A percentile compares a stretch with the other conserved stretches of the same genome.
These are phyloP conservation scores for Polymixis flavicincta DNA, from an alignment of 2,888 invertebrate species.

Conservation along the genomic window DNA sequence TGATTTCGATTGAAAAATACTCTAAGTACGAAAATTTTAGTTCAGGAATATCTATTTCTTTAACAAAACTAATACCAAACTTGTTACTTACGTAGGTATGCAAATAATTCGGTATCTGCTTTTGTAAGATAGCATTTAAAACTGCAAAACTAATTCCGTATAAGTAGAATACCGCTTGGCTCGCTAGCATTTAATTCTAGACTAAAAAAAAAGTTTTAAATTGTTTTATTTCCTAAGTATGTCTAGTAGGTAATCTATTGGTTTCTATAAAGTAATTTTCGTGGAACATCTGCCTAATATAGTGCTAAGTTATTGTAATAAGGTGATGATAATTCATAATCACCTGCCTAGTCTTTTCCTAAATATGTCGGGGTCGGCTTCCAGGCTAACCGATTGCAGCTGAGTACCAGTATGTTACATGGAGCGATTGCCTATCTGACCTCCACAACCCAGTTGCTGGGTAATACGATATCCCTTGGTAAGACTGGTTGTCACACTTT, in stretches of 20 bases:
- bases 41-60: background rate
- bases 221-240: background rate
- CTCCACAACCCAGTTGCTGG: too few relatives aligned
- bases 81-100: background rate
- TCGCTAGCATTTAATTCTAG: constrained; percentile 25
- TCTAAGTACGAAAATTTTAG: background rate
- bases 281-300: background rate
- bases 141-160: background rate
- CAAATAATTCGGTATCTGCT: background rate
- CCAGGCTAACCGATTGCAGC: too few relatives aligned
- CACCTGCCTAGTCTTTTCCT: too few relatives aligned
- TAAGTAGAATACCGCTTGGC: constrained; percentile 27
- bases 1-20: background rate
- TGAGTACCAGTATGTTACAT: too few relatives aligned
- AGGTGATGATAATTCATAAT: too few relatives aligned
- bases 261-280: background rate
- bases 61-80: background rate
- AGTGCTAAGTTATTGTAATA: too few relatives aligned
- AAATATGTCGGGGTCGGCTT: too few relatives aligned
- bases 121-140: constrained; percentile 1
- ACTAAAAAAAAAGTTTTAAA: constrained; percentile 5
- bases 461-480: too few relatives aligned
- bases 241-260: background rate
- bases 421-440: too few relatives aligned
- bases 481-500: too few relatives aligned